These are phyloP conservation scores for Heptranchias perlo DNA, from an alignment of 2,113 vertebrate genomes.

Conservation along the genomic window DNA sequence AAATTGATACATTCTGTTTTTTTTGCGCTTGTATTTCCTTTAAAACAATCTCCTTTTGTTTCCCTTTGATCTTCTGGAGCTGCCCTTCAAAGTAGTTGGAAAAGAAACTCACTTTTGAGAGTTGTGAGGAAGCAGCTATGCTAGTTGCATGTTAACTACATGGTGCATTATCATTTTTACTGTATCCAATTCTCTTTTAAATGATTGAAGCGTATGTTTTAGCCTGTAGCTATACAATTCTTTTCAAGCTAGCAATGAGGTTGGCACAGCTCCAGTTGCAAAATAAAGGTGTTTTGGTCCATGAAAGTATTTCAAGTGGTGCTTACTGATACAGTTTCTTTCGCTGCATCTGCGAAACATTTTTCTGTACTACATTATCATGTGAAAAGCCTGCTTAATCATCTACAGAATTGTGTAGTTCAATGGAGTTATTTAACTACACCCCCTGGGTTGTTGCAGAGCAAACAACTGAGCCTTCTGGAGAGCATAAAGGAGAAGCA, in stretches of 20 bases:
- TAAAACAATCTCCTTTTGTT: neutral
- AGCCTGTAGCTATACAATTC: slow-evolving; percentile 75
- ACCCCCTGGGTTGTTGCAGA: slow-evolving; percentile 69
- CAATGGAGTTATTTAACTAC: slow-evolving; percentile 73
- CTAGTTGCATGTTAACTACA: slow-evolving; percentile 82
- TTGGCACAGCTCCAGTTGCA: slow-evolving; percentile 68
- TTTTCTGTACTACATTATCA: slow-evolving; percentile 67
- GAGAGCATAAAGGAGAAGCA: slow-evolving; percentile 79
- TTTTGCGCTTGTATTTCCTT: neutral
- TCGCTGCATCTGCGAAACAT: slow-evolving; percentile 74
- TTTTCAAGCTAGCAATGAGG: slow-evolving; percentile 70
- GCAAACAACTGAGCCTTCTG: slow-evolving; percentile 79
- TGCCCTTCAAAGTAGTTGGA: slow-evolving; percentile 71
- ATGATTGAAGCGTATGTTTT: slow-evolving; percentile 74
- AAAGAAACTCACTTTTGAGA: slow-evolving; percentile 69
- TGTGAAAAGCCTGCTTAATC: slow-evolving; percentile 71
- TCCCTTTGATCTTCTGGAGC: slow-evolving; percentile 46
- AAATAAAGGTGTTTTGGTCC: slow-evolving; percentile 73
- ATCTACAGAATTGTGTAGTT: slow-evolving; percentile 67
- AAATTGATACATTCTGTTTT: slow-evolving; percentile 9
- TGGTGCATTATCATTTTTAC: slow-evolving; percentile 68
- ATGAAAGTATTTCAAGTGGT: slow-evolving; percentile 68
- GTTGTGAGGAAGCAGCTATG: slow-evolving; percentile 71
- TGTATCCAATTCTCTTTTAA: slow-evolving; percentile 84
- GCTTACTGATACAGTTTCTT: slow-evolving; percentile 72